A percentile compares a stretch with the other conserved stretches of the same genome.
These are phyloP conservation scores for Drosophila cardini DNA, from an alignment of 1,140 invertebrate species.

Conservation along the genomic window DNA sequence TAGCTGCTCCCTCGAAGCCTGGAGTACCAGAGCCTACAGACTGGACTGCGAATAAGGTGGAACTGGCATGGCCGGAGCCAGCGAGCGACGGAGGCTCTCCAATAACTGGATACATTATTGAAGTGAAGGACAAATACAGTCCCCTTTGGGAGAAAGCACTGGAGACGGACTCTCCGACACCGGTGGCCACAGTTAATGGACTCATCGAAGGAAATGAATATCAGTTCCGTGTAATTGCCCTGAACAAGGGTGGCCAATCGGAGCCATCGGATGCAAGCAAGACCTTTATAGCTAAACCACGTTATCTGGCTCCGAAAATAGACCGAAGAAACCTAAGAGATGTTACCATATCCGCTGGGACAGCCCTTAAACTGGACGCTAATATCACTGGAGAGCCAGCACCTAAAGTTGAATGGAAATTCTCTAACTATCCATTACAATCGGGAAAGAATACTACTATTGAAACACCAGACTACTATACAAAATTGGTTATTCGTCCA, in stretches of 20 bases:
- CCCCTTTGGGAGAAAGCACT: constrained; percentile 95
- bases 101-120: constrained; percentile 97
- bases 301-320: constrained; percentile 97
- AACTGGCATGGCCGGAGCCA: constrained; percentile 93
- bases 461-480: constrained; percentile 94
- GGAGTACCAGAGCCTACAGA: constrained; percentile 94
- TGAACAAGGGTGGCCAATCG: constrained; percentile 97
- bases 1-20: constrained; percentile 91
- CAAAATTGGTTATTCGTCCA: constrained; percentile 93
- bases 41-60: constrained; percentile 96
- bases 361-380: constrained; percentile 96
- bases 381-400: constrained; percentile 96
- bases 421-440: constrained; percentile 87
- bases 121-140: constrained; percentile 98
- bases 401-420: constrained; percentile 95
- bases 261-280: constrained; percentile 95
- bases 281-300: constrained; percentile 95
- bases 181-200: constrained; percentile 91
- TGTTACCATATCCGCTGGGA: constrained; percentile 95
- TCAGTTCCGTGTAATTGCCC: constrained; percentile 98
- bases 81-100: constrained; percentile 95
- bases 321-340: constrained; percentile 95
- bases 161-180: constrained; percentile 90
- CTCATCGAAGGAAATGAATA: constrained; percentile 98
- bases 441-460: constrained; percentile 87